Evolutionary conservation across 2,113 vertebrate species (phyloP).

Genomic region (Crypturellus undulatus): DNA sequence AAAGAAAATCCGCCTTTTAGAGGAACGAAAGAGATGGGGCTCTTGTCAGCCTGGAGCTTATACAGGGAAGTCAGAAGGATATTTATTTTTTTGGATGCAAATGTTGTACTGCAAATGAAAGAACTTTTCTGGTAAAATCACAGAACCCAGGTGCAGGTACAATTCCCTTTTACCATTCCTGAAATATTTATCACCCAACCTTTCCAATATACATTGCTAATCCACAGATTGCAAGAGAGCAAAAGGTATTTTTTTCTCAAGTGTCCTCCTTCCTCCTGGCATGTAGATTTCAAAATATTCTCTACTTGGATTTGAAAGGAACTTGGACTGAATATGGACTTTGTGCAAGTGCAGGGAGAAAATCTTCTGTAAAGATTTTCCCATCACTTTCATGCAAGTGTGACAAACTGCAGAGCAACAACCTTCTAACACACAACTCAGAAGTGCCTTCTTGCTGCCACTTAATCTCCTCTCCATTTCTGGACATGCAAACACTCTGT

Average conservation of each 20-base stretch:
- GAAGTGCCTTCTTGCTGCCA: fast-evolving
- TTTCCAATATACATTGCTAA: not conserved
- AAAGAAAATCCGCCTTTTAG: not conserved
- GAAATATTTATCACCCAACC: not conserved
- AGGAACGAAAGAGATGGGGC: not conserved
- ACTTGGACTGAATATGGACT: not conserved
- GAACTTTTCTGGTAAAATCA: not conserved
- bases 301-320: not conserved
- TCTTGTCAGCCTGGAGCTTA: no score
- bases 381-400: not conserved
- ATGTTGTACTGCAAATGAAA: not conserved
- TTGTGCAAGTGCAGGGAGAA: not conserved
- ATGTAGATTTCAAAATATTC: not conserved
- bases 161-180: not conserved
- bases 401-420: not conserved
- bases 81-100: not conserved
- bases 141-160: not conserved
- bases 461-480: not conserved
- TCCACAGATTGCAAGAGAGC: not conserved
- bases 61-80: not conserved
- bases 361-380: not conserved
- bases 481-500: not conserved
- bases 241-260: not conserved
- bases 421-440: fast-evolving
- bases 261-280: not conserved